Percentiles rank a stretch among this genome's conserved stretches.
phyloP scores from a whole-genome alignment of 2,797 vertebrate species.

The Enteromius viviparus region DNA sequence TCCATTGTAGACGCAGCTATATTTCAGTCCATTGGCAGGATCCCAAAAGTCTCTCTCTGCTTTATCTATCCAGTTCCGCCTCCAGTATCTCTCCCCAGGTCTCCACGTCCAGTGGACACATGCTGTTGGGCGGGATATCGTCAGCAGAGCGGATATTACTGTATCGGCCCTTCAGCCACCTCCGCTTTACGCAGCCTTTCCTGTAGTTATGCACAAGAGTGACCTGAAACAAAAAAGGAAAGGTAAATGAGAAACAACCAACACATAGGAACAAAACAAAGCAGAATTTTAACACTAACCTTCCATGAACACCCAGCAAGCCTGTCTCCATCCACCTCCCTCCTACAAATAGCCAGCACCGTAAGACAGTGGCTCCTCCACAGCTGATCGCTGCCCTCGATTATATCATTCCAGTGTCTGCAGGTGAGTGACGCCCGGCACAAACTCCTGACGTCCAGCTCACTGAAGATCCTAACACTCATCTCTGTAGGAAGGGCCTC shows the following conservation, averaged over 20 bases:
- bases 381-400: slow-evolving; percentile 76
- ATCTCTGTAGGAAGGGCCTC: slow-evolving; percentile 82
- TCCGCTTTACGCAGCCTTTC: slow-evolving; percentile 83
- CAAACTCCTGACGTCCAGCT: slow-evolving; percentile 81
- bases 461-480: slow-evolving; percentile 80
- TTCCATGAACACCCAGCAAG: slow-evolving; percentile 84
- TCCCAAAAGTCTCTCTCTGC: not conserved
- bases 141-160: slow-evolving; percentile 81
- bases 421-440: slow-evolving; percentile 81
- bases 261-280: not conserved
- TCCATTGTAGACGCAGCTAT: not conserved
- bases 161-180: slow-evolving; percentile 87
- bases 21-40: not conserved
- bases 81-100: slow-evolving; percentile 92
- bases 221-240: slow-evolving; percentile 71
- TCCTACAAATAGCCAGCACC: slow-evolving; percentile 74
- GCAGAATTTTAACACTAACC: slow-evolving; percentile 67
- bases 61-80: slow-evolving; percentile 86
- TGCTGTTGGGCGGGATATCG: slow-evolving; percentile 78
- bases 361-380: slow-evolving; percentile 85
- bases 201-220: slow-evolving; percentile 85
- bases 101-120: slow-evolving; percentile 84
- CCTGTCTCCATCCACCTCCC: slow-evolving; percentile 82
- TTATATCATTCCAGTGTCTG: slow-evolving; percentile 78
- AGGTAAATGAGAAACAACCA: not conserved